Evolutionary conservation across 92 coral and sea anemone species (phyloP).

Genomic region (Epizoanthus fatuus): DNA sequence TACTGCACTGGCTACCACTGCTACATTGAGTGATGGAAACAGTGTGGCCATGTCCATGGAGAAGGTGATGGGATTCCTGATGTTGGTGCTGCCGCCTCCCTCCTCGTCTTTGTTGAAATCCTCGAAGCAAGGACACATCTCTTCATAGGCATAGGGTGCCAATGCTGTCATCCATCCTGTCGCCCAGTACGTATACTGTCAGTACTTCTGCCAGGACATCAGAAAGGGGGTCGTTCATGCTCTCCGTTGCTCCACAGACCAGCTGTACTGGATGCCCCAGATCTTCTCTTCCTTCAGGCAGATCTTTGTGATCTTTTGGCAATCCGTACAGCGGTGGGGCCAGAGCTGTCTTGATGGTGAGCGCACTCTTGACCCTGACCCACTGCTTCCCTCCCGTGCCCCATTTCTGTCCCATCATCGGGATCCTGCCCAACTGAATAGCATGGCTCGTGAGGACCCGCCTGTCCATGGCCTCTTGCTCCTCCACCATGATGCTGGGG

Average conservation of each 20-base stretch:
- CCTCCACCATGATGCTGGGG: neutral
- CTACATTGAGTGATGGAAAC: neutral
- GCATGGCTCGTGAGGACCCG: neutral
- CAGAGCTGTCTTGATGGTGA: slow-evolving; percentile 1
- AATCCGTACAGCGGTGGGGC: slow-evolving; percentile 5
- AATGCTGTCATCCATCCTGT: neutral
- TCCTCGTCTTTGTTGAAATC: neutral
- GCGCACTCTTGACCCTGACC: slow-evolving; percentile 5
- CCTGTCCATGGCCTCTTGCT: neutral
- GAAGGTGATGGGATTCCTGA: neutral
- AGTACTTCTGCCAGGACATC: neutral
- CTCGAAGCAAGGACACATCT: neutral
- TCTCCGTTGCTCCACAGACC: slow-evolving; percentile 26
- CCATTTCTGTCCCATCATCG: slow-evolving; percentile 6
- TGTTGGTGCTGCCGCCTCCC: neutral
- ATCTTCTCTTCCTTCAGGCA: slow-evolving; percentile 5
- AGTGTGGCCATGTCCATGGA: slow-evolving; percentile 13
- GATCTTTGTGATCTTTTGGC: slow-evolving; percentile 1
- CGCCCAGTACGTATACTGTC: neutral
- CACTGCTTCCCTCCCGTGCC: neutral
- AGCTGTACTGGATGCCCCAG: slow-evolving; percentile 41
- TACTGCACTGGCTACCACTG: neutral
- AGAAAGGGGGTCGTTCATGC: slow-evolving; percentile 7
- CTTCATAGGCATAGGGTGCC: neutral
- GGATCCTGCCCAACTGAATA: slow-evolving; percentile 11